Conservation (phyloP, 1,140 invertebrate genomes). For the Scaptomyza hsui region DNA sequence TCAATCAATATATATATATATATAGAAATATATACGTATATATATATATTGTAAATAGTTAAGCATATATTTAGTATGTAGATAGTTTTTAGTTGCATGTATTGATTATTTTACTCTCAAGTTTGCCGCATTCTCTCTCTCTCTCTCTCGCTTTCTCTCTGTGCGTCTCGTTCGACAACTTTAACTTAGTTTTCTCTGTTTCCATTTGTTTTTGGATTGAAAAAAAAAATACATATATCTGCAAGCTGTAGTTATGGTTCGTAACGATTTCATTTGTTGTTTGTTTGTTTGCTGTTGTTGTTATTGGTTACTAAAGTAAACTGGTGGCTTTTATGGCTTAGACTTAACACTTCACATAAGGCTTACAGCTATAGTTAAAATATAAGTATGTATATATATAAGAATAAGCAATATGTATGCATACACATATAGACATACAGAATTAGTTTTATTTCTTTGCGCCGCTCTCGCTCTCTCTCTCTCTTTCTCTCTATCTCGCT, state of each 20-base stretch:
- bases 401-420: slow-evolving; percentile 20
- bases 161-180: slow-evolving; percentile 30
- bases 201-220: background rate
- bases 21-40: slow-evolving; percentile 17
- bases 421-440: slow-evolving; percentile 16
- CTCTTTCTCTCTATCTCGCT: slow-evolving; percentile 13
- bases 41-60: slow-evolving; percentile 29
- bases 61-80: slow-evolving; percentile 29
- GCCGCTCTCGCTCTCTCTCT: slow-evolving; percentile 6
- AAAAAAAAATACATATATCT: background rate
- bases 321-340: slow-evolving; percentile 73
- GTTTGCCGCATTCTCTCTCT: slow-evolving; percentile 21
- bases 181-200: slow-evolving; percentile 3
- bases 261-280: slow-evolving; percentile 16
- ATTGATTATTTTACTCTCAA: slow-evolving; percentile 24
- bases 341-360: slow-evolving; percentile 61
- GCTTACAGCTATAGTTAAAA: slow-evolving; percentile 38
- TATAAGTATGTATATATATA: slow-evolving; percentile 3
- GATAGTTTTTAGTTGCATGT: slow-evolving; percentile 13
- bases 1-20: slow-evolving; percentile 15
- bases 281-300: slow-evolving; percentile 9
- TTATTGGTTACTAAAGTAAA: slow-evolving; percentile 61
- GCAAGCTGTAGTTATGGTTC: background rate
- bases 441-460: slow-evolving; percentile 14
- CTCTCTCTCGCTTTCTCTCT: too few relatives aligned